phyloP scores from a whole-genome alignment of 2,113 vertebrate species.

The Bos indicus region DNA sequence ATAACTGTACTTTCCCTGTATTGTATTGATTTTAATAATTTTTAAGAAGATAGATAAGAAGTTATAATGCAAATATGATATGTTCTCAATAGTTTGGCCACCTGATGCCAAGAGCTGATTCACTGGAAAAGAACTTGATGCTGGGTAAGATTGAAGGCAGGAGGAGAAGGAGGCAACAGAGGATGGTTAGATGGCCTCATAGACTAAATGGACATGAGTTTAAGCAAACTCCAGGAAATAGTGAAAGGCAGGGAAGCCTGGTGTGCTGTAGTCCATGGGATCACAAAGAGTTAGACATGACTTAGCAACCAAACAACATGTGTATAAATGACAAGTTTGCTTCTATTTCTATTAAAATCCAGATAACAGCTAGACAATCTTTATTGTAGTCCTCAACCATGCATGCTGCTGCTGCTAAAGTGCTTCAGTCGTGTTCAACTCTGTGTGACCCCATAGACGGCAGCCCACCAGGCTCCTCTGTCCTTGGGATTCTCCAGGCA shows the following conservation, averaged over 20 bases:
- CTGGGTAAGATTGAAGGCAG: background rate
- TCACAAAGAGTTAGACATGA: background rate
- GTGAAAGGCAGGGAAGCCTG: background rate
- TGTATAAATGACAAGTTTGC: background rate
- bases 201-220: background rate
- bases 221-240: background rate
- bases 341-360: conserved; percentile 13
- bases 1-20: background rate
- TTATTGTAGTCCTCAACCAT: conserved; percentile 34
- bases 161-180: background rate
- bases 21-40: background rate
- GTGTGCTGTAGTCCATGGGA: background rate
- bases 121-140: background rate
- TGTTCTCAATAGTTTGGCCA: background rate
- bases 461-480: background rate
- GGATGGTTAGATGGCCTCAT: background rate
- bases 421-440: background rate
- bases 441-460: background rate
- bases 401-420: background rate
- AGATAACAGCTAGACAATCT: background rate
- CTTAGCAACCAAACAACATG: background rate
- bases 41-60: background rate
- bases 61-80: background rate
- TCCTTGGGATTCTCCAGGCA: background rate
- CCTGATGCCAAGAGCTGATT: background rate